These are phyloP conservation scores for Ruditapes philippinarum DNA, from an alignment of 1,140 invertebrate genomes.

Conservation along the genomic window DNA sequence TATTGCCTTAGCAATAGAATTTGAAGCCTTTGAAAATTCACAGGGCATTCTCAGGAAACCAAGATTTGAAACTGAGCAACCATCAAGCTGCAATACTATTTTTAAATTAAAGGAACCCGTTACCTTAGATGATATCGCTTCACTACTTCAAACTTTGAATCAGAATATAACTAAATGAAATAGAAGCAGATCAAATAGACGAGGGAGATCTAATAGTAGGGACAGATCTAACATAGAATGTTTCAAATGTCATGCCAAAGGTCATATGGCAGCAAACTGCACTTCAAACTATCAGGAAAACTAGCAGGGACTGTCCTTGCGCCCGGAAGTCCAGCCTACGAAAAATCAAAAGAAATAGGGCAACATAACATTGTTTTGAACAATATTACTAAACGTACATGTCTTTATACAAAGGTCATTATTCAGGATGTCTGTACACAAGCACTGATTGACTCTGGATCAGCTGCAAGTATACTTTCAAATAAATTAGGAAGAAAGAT, in stretches of 20 bases:
- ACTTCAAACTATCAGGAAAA: not conserved
- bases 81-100: not conserved
- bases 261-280: not conserved
- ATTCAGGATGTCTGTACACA: too few species aligned
- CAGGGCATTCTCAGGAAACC: too few species aligned
- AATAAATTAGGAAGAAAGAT: too few species aligned
- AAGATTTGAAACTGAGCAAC: not conserved
- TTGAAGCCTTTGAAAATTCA: slow-evolving; percentile 37
- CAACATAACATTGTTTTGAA: not conserved
- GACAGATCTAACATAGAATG: too few species aligned
- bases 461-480: too few species aligned
- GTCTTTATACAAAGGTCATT: too few species aligned
- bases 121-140: not conserved
- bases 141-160: not conserved
- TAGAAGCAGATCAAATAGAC: not conserved
- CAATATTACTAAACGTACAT: too few species aligned
- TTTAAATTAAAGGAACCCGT: not conserved
- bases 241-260: not conserved
- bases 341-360: not conserved
- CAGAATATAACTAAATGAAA: not conserved
- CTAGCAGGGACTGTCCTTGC: not conserved
- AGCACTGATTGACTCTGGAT: too few species aligned
- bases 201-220: not conserved
- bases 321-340: too few species aligned
- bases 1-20: slow-evolving; percentile 56